phyloP scores from a whole-genome alignment of 2,888 invertebrate genomes.

The Peribatodes rhomboidaria region DNA sequence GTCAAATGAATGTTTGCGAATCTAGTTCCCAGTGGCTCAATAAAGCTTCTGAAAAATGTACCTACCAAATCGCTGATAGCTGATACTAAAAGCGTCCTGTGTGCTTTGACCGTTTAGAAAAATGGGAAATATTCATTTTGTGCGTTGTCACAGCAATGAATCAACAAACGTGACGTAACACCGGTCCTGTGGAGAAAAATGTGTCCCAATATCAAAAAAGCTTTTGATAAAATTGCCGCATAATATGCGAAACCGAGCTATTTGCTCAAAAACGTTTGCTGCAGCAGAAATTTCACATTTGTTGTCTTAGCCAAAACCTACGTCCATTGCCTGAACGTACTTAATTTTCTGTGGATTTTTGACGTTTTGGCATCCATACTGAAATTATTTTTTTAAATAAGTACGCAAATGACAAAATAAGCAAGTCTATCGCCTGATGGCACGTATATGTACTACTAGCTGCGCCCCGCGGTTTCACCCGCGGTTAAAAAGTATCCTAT shows the following conservation, averaged over 20 bases:
- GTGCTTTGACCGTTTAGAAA: background rate
- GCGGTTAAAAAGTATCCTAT: no score
- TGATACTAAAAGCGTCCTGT: background rate
- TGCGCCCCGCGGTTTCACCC: no score
- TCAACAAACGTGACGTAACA: conserved; percentile 43
- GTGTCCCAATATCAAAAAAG: conserved; percentile 2
- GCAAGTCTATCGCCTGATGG: no score
- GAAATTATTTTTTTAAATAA: no score
- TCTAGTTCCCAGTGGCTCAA: no score
- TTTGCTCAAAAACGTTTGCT: background rate
- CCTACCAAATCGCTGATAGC: background rate
- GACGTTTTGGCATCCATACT: no score
- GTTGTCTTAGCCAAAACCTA: background rate
- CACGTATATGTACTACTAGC: no score
- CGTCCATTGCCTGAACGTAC: no score
- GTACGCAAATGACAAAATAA: no score
- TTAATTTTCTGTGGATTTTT: no score
- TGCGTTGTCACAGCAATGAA: conserved; percentile 46
- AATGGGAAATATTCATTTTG: conserved; percentile 45
- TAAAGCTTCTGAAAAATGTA: no score
- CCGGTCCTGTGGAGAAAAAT: conserved; percentile 11
- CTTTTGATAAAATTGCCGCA: conserved; percentile 12
- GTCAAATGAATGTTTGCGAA: background rate
- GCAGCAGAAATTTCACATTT: background rate
- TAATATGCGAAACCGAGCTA: background rate